Percentiles rank a stretch among this genome's conserved stretches.
phyloP scores from a whole-genome alignment of 2,797 vertebrate species.

The Notamacropus eugenii region DNA sequence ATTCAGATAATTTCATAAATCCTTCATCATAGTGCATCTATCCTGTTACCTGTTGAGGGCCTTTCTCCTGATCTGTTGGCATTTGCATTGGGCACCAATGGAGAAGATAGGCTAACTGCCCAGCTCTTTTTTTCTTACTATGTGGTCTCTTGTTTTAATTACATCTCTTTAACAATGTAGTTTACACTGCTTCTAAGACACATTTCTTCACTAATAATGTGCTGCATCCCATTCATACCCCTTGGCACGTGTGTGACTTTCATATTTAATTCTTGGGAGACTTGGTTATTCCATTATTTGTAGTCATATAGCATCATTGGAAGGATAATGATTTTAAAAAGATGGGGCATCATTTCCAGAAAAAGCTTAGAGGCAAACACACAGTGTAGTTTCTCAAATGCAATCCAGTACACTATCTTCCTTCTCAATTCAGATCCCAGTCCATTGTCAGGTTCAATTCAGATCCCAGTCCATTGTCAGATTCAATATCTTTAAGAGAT shows the following conservation, averaged over 20 bases:
- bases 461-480: background rate
- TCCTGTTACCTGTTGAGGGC: background rate
- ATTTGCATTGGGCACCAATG: background rate
- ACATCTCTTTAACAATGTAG: background rate
- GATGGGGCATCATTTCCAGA: background rate
- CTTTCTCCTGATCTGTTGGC: background rate
- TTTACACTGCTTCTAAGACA: background rate
- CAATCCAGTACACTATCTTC: background rate
- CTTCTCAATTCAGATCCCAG: background rate
- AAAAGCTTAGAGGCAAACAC: background rate
- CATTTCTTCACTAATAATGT: background rate
- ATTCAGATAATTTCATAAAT: background rate
- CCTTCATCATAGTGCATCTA: background rate
- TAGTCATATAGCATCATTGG: background rate
- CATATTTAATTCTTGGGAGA: background rate
- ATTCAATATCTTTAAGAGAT: background rate
- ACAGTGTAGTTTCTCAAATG: background rate
- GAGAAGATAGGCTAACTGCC: background rate
- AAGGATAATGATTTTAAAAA: background rate
- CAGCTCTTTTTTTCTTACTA: background rate
- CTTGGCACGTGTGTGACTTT: background rate
- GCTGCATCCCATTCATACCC: background rate
- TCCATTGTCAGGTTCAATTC: background rate
- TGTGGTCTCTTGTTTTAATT: background rate
- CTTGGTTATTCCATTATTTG: background rate